Evolutionary conservation across 2,888 invertebrate genomes (phyloP), one percentile per base, ranked within the genome.

Genomic region (Chesias legatella): DNA sequence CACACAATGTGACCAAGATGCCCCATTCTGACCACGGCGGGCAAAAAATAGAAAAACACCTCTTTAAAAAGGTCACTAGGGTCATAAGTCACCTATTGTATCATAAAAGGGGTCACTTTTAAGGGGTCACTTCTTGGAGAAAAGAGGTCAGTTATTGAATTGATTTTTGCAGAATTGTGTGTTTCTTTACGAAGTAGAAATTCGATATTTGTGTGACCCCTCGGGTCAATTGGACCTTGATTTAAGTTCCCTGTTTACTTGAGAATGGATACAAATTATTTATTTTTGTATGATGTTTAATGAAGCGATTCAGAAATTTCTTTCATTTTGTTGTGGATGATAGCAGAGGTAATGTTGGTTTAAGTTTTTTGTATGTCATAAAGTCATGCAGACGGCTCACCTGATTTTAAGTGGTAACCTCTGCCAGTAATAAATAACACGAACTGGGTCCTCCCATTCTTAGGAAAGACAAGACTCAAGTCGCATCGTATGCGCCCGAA

Each of bases 151-250:
- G 61, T 63, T 61, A 60, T 67, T 64, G 66, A 65, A 67, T 60
- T 63, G 73, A 71, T 63, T 67, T 51, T 61, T 53, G 51, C 45
- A 58, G 58, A 53, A 63, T 67, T 71, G 60, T 70, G 73, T 63
- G 63, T 72, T 72, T 67, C 63, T 66, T 67, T 61, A 58, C 51
- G 53, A 41, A 25, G 3, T 30, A 33, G 85, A 61, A 76, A 86
- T 63, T 30, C 24, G 73, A 86, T 79, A 79, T 56, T 53, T 68
- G 84, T 85, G 85, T 74, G 81, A 84, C 81, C 78, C 81, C 78
- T 48, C 45, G 63, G 85, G 83, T 81, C 84, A 83, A 62, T 63
- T 43, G 44, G 35, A 1, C 30, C 22, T 21, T 34, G 43, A 44
- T 46, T 53, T 41, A 44, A 32, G 32, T 31, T 34, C 20, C 22